Evolutionary conservation across 2,888 invertebrate species (phyloP).

Genomic region (Caenorhabditis sp.): DNA sequence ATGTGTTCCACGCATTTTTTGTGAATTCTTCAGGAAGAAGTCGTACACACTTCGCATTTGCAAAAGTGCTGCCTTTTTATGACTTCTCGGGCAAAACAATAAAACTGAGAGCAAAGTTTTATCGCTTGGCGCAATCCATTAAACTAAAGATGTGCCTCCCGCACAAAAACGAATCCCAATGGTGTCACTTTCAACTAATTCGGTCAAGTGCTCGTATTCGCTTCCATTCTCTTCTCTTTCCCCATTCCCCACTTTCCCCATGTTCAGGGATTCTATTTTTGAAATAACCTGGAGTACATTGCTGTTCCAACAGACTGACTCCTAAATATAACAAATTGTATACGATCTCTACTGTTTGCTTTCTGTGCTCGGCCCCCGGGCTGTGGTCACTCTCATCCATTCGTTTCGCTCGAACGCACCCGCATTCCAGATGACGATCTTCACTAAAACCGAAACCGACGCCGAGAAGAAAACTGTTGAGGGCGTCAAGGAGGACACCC

Average conservation of each 20-base stretch:
- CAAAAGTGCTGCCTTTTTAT: neutral
- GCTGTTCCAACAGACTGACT: conserved; percentile 53
- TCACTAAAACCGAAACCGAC: conserved; percentile 66
- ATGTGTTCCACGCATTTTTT: neutral
- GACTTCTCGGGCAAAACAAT: neutral
- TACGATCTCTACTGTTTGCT: conserved; percentile 51
- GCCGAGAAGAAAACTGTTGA: conserved; percentile 62
- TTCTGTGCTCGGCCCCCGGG: conserved; percentile 27
- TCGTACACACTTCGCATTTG: too few species aligned
- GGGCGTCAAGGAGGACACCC: conserved; percentile 52
- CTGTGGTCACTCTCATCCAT: conserved; percentile 29
- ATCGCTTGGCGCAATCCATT: conserved; percentile 12
- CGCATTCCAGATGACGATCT: conserved; percentile 66
- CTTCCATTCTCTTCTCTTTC: neutral
- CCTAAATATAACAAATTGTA: conserved; percentile 57
- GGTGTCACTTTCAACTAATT: conserved; percentile 33
- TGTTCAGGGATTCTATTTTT: conserved; percentile 30
- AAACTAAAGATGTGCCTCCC: conserved; percentile 16
- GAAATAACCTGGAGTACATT: conserved; percentile 48
- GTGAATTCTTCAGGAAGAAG: neutral
- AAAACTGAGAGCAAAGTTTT: neutral
- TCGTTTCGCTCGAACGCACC: conserved; percentile 12
- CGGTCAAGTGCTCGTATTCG: conserved; percentile 35
- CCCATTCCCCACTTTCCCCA: conserved; percentile 6
- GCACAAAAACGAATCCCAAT: conserved; percentile 8